Evolutionary conservation across 2,888 invertebrate genomes (phyloP), one percentile per base, ranked within the genome.

Genomic region (Eupeodes latifasciatus): DNA sequence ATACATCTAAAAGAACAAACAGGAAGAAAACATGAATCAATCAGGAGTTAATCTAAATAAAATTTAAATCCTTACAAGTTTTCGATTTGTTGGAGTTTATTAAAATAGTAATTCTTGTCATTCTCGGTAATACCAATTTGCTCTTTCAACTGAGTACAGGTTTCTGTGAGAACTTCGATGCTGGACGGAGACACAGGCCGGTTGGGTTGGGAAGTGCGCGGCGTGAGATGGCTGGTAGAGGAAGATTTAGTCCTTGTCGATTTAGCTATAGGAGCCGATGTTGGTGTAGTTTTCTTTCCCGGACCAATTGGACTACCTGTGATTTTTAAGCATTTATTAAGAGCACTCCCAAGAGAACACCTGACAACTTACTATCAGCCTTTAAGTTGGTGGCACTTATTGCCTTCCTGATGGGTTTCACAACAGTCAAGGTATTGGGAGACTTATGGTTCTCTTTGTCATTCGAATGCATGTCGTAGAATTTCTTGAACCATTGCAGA

Each of bases 401-500:
- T 14, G 89, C 78, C 49, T 82, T 89, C 5, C 85, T 76, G 7
- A 85, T 76, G 1, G 89, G 89, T 34, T 85, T 89, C 0, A 76
- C 79, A 5, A 59, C 53, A 79, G 89, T 7, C 3, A 91, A 89
- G 0, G 90, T 86, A 59, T 91, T 91, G 0, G 86, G 84, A 0
- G 78, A 64, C 53, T 59, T 76, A 9, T 90, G 16, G 75, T 92
- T 92, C 76, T 98, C 98, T 91, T 96, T 95, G 92, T 97, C 98
- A 92, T 96, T 96, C 94, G 98, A 98, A 95, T 99, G 99, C 91
- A 98, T 98, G 94, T 99, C 99, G 94, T 98, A 99, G 95, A 99
- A 99, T 94, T 98, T 98, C 95, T 99, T 99, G 95, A 99, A 99
- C 99, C 99, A 99, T 95, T 99, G 99, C 91, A 99, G 96, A 94